Percentiles rank a stretch among this genome's conserved stretches.
These are phyloP conservation scores for Nasonovia ribisnigri DNA, from an alignment of 2,888 invertebrate species.

Conservation along the genomic window DNA sequence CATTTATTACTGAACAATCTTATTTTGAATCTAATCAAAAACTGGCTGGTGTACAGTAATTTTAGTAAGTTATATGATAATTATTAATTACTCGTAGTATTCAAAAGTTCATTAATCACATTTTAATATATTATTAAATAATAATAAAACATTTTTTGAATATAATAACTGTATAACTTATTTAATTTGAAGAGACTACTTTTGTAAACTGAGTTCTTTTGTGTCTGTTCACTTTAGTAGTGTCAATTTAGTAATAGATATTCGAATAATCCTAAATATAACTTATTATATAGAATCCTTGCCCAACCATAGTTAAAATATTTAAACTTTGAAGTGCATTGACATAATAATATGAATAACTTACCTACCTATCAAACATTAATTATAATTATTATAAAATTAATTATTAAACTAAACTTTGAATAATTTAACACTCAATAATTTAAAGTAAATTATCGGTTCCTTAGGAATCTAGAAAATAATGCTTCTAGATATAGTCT, in stretches of 20 bases:
- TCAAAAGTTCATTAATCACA: not conserved
- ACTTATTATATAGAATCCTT: not conserved
- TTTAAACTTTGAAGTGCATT: not conserved
- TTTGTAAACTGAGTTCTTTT: not conserved
- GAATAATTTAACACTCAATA: not conserved
- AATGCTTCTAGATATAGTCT: too few relatives aligned
- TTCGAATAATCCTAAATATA: not conserved
- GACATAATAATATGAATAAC: not conserved
- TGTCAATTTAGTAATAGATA: not conserved
- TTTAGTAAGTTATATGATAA: not conserved
- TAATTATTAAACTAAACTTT: too few relatives aligned
- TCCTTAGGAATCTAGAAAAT: too few relatives aligned
- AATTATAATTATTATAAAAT: not conserved
- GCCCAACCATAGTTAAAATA: not conserved
- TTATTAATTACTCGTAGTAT: not conserved
- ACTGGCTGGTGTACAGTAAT: not conserved
- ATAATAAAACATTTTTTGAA: not conserved
- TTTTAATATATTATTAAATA: not conserved
- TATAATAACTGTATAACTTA: not conserved
- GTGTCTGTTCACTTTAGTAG: not conserved
- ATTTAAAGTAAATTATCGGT: too few relatives aligned
- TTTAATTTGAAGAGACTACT: not conserved
- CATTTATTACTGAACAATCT: constrained; percentile 47
- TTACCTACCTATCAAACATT: not conserved
- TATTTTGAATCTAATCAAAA: constrained; percentile 44